These are phyloP conservation scores for Petrocephalus microphthalmus DNA, from an alignment of 2,113 vertebrate species.

Conservation along the genomic window DNA sequence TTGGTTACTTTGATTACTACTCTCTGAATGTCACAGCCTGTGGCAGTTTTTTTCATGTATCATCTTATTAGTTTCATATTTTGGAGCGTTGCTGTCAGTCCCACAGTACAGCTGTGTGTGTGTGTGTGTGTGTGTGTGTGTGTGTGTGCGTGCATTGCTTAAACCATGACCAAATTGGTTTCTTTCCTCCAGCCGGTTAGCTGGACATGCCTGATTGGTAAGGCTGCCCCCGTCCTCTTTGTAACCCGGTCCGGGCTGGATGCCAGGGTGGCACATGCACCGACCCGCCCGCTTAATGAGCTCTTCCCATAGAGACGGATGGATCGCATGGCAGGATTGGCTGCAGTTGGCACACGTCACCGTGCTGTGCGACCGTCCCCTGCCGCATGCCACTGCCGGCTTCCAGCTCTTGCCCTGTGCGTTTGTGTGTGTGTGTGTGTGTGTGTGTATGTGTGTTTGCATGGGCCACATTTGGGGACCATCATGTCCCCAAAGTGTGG, in stretches of 20 bases:
- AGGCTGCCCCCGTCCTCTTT: not conserved
- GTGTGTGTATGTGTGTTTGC: no score
- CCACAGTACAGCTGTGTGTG: not conserved
- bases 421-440: no score
- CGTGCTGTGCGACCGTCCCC: not conserved
- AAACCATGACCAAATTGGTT: not conserved
- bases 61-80: constrained; percentile 1
- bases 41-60: not conserved
- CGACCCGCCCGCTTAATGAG: not conserved
- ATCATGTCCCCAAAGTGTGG: no score
- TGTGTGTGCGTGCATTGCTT: no score
- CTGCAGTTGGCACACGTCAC: not conserved
- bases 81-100: not conserved
- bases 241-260: not conserved
- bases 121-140: no score
- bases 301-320: not conserved
- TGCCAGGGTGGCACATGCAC: not conserved
- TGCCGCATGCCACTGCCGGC: not conserved
- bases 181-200: not conserved
- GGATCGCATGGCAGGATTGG: not conserved
- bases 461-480: no score
- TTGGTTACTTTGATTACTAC: not conserved
- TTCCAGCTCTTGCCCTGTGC: not conserved
- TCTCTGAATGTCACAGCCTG: not conserved
- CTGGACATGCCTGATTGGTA: not conserved